Evolutionary conservation across 35 echinoderm and acorn worm genomes (phyloP).

Genomic region (Eucidaris tribuloides): DNA sequence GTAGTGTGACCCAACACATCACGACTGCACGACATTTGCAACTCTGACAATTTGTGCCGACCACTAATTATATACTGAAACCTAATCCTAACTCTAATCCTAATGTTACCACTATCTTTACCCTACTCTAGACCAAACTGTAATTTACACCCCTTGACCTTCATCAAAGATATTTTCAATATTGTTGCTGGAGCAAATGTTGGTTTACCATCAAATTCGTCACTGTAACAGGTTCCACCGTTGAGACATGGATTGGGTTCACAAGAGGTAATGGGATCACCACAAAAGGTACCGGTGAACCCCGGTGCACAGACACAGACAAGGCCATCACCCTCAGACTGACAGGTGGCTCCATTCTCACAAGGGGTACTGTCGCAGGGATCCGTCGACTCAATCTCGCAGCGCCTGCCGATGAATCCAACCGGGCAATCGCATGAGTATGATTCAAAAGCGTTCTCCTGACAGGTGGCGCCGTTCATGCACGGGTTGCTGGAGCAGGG

Average conservation of each 20-base stretch:
- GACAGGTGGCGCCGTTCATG: constrained; percentile 60
- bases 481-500: constrained; percentile 84
- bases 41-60: too few relatives aligned
- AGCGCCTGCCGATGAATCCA: constrained; percentile 56
- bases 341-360: constrained; percentile 54
- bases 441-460: constrained; percentile 28
- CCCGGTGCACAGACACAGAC: constrained; percentile 39
- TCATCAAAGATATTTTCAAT: neutral
- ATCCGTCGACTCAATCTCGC: constrained; percentile 43
- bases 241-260: constrained; percentile 67
- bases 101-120: neutral
- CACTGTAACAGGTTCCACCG: constrained; percentile 61
- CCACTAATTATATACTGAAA: neutral
- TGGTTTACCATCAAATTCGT: constrained; percentile 53
- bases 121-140: neutral
- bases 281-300: constrained; percentile 54
- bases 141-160: neutral
- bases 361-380: constrained; percentile 53
- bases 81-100: neutral
- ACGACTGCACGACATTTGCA: too few relatives aligned
- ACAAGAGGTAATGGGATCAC: constrained; percentile 51
- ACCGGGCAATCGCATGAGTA: constrained; percentile 44
- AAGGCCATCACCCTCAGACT: constrained; percentile 17
- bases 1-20: too few relatives aligned
- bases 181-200: neutral